Conservation (phyloP, 2,113 vertebrate species). For the Bubalus kerabau region DNA sequence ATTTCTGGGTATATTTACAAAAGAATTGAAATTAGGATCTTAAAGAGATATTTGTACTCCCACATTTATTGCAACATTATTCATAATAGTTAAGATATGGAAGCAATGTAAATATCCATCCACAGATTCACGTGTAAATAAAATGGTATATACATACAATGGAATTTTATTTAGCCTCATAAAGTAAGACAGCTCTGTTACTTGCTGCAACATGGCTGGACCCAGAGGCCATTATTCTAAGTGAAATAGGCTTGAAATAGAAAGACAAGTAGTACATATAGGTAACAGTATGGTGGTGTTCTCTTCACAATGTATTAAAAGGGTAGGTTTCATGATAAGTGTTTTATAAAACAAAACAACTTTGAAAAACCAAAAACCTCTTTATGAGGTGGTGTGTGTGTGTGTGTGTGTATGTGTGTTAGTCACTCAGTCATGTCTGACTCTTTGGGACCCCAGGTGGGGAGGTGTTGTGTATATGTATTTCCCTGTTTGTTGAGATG, state of each 20-base stretch:
- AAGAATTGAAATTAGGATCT: neutral
- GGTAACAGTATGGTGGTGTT: neutral
- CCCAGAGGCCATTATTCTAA: neutral
- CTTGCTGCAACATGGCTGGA: neutral
- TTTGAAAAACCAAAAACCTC: neutral
- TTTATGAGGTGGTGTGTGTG: neutral
- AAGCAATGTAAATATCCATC: neutral
- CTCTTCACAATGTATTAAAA: neutral
- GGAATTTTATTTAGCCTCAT: neutral
- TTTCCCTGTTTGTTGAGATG: neutral
- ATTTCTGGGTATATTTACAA: neutral
- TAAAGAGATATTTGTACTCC: neutral
- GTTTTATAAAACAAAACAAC: neutral
- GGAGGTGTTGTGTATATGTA: neutral
- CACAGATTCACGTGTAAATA: neutral
- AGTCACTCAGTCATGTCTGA: fast-evolving
- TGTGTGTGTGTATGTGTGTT: neutral
- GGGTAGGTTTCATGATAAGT: neutral
- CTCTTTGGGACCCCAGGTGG: neutral
- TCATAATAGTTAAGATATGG: neutral
- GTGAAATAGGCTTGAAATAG: neutral
- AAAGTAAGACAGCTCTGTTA: neutral
- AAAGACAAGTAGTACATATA: neutral
- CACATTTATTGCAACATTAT: neutral
- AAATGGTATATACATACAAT: neutral